Base-by-base conservation (phyloP, 2,888 invertebrate species). In the Stenodema calcarata region DNA sequence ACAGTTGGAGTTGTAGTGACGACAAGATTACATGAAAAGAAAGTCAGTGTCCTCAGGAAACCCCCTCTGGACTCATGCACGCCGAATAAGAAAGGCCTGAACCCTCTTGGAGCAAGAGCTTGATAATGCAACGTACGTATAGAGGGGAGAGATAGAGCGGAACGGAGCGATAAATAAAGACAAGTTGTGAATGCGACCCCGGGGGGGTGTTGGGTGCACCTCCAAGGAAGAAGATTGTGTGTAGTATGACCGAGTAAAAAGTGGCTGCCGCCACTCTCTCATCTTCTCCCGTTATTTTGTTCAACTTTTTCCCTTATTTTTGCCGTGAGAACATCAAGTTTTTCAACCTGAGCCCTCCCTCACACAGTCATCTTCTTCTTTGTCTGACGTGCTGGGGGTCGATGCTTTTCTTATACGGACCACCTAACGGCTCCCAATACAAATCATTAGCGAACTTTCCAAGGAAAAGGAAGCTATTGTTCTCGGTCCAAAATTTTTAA, bases 101-200 rank as follows among this genome's bases (percentile, higher is more conserved):
- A 23, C 27, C 62, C 62, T 23, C 23, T 18, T 12, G 27, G 62
- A 23, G 16, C 2, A 23, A 23, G 50, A 4, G n/a, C 62, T 75
- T 75, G 73, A 75, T 41, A 41, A 75, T 18, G 41, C 35, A n/a
- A 18, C n/a, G 35, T 28, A 27, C 27, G 73, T 73, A 54, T 4
- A 75, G 73, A 75, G 35, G 35, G 16, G 18, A 28, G 18, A 75
- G 73, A 75, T 30, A 41, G 30, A 30, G 80, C 47, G 16, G 80
- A 54, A 14, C 11, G 14, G 30, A 50, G 54, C 47, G 80, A 80
- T 80, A 80, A 80, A 80, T 80, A 80, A 80, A 80, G 80, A 80
- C 80, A 80, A 80, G 80, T 80, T 80, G 80, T n/a, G 50, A 80
- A 80, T 80, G 80, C 80, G 50, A 27, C 80, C 47, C 50, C 27